phyloP scores from a whole-genome alignment of 2,888 invertebrate species.

The Habroteleia sp. region DNA sequence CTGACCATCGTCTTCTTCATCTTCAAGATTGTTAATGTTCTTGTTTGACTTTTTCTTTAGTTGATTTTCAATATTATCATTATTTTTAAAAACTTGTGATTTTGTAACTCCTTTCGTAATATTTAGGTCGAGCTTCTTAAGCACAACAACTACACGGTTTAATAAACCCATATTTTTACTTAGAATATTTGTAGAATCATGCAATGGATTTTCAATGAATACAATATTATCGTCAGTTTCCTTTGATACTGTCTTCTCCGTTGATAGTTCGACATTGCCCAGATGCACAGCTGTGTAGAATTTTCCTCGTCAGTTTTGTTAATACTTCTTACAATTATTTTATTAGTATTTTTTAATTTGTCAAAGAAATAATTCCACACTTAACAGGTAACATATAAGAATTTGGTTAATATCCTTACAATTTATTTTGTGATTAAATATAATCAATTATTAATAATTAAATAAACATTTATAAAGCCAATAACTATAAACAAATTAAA shows the following conservation, averaged over 20 bases:
- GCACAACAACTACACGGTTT: background rate
- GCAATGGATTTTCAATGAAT: background rate
- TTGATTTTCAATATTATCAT: too few relatives aligned
- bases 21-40: background rate
- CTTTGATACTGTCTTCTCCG: background rate
- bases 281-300: background rate
- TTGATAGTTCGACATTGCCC: background rate
- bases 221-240: background rate
- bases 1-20: too few relatives aligned
- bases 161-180: too few relatives aligned
- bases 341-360: background rate
- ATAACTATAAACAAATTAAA: too few relatives aligned
- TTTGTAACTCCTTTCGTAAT: background rate
- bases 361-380: background rate
- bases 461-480: too few relatives aligned
- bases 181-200: too few relatives aligned
- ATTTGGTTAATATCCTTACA: too few relatives aligned
- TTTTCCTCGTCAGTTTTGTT: background rate
- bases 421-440: too few relatives aligned
- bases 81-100: background rate
- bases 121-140: background rate
- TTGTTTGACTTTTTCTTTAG: too few relatives aligned
- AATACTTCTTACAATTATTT: background rate
- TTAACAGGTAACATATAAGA: too few relatives aligned
- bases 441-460: too few relatives aligned